Conservation (phyloP, 2,113 vertebrate genomes). For the Pachypanchax playfairii region DNA sequence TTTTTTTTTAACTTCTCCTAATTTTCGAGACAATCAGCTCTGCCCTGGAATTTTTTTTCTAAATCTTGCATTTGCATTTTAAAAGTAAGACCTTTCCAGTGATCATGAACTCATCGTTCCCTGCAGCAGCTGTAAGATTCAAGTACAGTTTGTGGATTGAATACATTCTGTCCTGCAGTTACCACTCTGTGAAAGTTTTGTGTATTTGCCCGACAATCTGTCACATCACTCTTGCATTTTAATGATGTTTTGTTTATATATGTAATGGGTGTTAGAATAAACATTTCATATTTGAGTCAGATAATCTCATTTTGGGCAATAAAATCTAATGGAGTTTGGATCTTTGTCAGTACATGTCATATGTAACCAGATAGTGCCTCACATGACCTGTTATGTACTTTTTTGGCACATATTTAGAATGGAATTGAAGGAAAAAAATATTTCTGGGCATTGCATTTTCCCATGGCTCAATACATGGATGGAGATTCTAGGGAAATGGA, state of each 20-base stretch:
- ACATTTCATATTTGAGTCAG: constrained; percentile 11
- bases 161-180: constrained; percentile 13
- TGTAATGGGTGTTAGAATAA: constrained; percentile 25
- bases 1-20: constrained; percentile 20
- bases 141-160: neutral
- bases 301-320: constrained; percentile 5
- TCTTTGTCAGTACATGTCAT: constrained; percentile 18
- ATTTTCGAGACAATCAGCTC: constrained; percentile 9
- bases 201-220: constrained; percentile 74
- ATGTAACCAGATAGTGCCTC: constrained; percentile 54
- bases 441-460: constrained; percentile 16
- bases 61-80: too few species aligned
- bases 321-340: constrained; percentile 12
- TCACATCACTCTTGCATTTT: constrained; percentile 31
- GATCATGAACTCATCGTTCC: neutral
- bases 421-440: constrained; percentile 12
- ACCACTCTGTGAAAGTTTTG: constrained; percentile 10
- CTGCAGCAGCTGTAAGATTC: constrained; percentile 4
- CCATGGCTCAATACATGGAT: constrained; percentile 15
- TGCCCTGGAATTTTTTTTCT: neutral
- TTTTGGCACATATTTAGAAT: constrained; percentile 19
- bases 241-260: constrained; percentile 61
- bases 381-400: constrained; percentile 5
- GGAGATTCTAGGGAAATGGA: constrained; percentile 34
- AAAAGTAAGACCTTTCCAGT: neutral